A percentile compares a stretch with the other conserved stretches of the same genome.
These are phyloP conservation scores for Dysmachus trigonus DNA, from an alignment of 2,888 invertebrate species.

Conservation along the genomic window DNA sequence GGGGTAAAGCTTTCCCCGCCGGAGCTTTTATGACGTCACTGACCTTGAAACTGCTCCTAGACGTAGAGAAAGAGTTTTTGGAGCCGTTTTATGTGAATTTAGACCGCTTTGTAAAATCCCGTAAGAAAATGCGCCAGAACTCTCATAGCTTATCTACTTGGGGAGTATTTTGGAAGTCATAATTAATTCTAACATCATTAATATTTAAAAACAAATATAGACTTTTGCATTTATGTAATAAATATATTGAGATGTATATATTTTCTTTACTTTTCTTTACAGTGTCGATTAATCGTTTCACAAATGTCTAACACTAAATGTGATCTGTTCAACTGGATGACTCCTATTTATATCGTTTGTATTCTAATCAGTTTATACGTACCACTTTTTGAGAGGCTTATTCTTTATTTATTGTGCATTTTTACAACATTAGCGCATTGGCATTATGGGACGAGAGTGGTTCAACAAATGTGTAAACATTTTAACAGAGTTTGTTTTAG, in stretches of 20 bases:
- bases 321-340: slow-evolving; percentile 72
- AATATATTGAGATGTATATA: too few relatives aligned
- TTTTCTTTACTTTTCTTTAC: slow-evolving; percentile 55
- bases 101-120: too few relatives aligned
- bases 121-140: too few relatives aligned
- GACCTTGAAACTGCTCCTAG: too few relatives aligned
- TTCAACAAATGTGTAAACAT: slow-evolving; percentile 94
- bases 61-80: too few relatives aligned
- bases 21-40: too few relatives aligned
- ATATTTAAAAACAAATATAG: background rate
- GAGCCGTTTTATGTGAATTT: too few relatives aligned
- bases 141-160: too few relatives aligned
- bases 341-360: slow-evolving; percentile 58
- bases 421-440: slow-evolving; percentile 81
- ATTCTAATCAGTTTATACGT: slow-evolving; percentile 58
- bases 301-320: slow-evolving; percentile 97
- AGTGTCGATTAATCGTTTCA: slow-evolving; percentile 96
- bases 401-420: slow-evolving; percentile 78
- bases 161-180: too few relatives aligned
- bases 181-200: too few relatives aligned
- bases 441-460: slow-evolving; percentile 92
- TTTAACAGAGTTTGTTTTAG: slow-evolving; percentile 89
- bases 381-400: slow-evolving; percentile 70
- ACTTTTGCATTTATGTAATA: background rate
- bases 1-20: too few relatives aligned